These are phyloP conservation scores for Fragum sueziense DNA, from an alignment of 2,888 invertebrate species.

Conservation along the genomic window DNA sequence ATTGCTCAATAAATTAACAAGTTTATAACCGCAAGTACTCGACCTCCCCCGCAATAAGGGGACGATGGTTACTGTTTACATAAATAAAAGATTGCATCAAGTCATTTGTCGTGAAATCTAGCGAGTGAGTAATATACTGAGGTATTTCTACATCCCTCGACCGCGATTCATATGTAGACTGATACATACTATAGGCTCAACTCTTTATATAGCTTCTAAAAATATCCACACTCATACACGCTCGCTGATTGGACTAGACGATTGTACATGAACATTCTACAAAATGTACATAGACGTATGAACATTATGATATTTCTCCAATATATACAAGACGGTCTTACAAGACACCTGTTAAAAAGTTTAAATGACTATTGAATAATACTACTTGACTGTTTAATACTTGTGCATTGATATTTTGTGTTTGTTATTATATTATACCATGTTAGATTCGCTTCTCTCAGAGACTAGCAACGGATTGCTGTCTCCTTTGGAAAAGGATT, in stretches of 20 bases:
- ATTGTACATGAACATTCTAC: slow-evolving; percentile 34
- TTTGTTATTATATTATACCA: background rate
- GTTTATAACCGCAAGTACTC: background rate
- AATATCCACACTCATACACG: slow-evolving; percentile 10
- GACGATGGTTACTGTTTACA: background rate
- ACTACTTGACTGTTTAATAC: slow-evolving; percentile 32
- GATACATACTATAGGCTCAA: background rate
- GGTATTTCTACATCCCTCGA: background rate
- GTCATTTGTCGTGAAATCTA: slow-evolving; percentile 13
- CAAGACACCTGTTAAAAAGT: slow-evolving; percentile 45
- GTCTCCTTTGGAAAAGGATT: slow-evolving; percentile 40
- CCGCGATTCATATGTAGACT: background rate
- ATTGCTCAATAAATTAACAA: no score
- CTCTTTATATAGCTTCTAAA: slow-evolving; percentile 32
- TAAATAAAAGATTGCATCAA: slow-evolving; percentile 11
- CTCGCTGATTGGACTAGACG: slow-evolving; percentile 40
- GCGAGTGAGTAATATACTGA: slow-evolving; percentile 21
- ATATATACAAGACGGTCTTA: slow-evolving; percentile 49
- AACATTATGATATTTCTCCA: slow-evolving; percentile 39
- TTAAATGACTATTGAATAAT: slow-evolving; percentile 21
- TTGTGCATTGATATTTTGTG: slow-evolving; percentile 21
- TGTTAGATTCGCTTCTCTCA: slow-evolving; percentile 22
- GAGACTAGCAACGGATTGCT: slow-evolving; percentile 21
- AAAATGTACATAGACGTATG: slow-evolving; percentile 18
- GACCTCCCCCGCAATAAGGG: background rate